Percentiles rank a stretch among this genome's conserved stretches.
Conservation (phyloP, 2,888 invertebrate genomes). For the Macaria notata region DNA sequence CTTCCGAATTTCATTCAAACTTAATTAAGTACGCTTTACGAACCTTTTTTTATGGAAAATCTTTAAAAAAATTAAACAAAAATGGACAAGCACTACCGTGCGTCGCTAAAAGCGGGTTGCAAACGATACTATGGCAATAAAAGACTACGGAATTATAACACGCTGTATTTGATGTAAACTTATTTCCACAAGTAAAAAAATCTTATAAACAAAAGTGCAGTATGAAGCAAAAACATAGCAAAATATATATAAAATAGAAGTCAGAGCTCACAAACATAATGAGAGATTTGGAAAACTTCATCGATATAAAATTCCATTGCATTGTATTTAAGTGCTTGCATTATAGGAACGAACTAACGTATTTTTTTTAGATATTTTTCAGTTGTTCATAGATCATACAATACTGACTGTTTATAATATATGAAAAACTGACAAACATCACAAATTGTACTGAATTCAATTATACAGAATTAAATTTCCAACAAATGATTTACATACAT, state of each 20-base stretch:
- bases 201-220: slow-evolving; percentile 62
- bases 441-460: slow-evolving; percentile 44
- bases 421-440: slow-evolving; percentile 24
- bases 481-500: slow-evolving; percentile 11
- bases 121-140: slow-evolving; percentile 51
- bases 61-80: slow-evolving; percentile 38
- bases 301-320: not conserved
- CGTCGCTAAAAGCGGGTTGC: slow-evolving; percentile 68
- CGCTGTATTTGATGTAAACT: slow-evolving; percentile 74
- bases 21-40: slow-evolving; percentile 45
- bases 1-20: slow-evolving; percentile 24
- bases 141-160: slow-evolving; percentile 62
- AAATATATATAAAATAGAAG: slow-evolving; percentile 20
- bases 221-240: slow-evolving; percentile 49
- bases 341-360: slow-evolving; percentile 10
- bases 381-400: too few relatives aligned
- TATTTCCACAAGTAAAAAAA: slow-evolving; percentile 70
- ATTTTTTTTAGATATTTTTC: too few relatives aligned
- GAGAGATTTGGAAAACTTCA: slow-evolving; percentile 13
- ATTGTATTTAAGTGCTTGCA: slow-evolving; percentile 7
- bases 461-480: slow-evolving; percentile 47
- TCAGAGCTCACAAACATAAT: slow-evolving; percentile 32
- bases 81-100: slow-evolving; percentile 57
- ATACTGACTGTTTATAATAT: too few relatives aligned
- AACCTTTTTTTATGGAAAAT: slow-evolving; percentile 40